Evolutionary conservation across 2,113 vertebrate species (phyloP), one percentile per base, ranked within the genome.

Genomic region (Machaerirhynchus nigripectus): DNA sequence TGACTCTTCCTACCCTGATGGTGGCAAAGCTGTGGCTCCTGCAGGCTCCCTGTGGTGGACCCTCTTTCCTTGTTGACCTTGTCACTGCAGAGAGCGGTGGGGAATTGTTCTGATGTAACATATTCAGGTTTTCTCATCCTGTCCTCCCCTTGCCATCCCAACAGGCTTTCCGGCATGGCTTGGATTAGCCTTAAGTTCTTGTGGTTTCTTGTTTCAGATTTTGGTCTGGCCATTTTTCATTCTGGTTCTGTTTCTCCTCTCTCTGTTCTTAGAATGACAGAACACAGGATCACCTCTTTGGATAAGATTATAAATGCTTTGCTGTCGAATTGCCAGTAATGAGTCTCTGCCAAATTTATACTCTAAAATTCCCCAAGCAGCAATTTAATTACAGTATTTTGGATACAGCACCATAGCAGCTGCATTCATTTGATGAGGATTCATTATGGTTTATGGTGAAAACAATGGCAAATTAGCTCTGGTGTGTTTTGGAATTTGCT

Each of bases 311-410:
- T 91, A 93, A 97, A 96, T 89, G 76, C 42, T 93, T 86, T 0
- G 0, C 52, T 95, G 95, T 93, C 2, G 0, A 94, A 90, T 75
- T 93, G 90, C 93, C 95, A 97, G 73, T 90, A 93, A 93, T 0
- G 3, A 88, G 52, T n/a, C 50, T 76, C 78, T 90, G 93, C 95
- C 96, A 97, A 93, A 95, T 90, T 93, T 93, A 83, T 91, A 93
- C 92, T 93, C 64, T 73, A 78, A 94, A 97, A 97, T 94, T 97
- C 95, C 95, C 95, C 26, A 63, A 86, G 68, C 83, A 95, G 73
- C 79, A 95, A 93, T 93, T 93, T 93, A 96, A 96, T 96, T 92
- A 90, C 90, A 83, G 94, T 96, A 87, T 96, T 97, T 96, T 97
- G 92, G 93, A 96, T 95, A 94, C 92, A 81, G 92, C 64, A 90